Evolutionary conservation across 1,140 invertebrate genomes (phyloP), one percentile per base, ranked within the genome.

Genomic region (Drosophila mauritiana): DNA sequence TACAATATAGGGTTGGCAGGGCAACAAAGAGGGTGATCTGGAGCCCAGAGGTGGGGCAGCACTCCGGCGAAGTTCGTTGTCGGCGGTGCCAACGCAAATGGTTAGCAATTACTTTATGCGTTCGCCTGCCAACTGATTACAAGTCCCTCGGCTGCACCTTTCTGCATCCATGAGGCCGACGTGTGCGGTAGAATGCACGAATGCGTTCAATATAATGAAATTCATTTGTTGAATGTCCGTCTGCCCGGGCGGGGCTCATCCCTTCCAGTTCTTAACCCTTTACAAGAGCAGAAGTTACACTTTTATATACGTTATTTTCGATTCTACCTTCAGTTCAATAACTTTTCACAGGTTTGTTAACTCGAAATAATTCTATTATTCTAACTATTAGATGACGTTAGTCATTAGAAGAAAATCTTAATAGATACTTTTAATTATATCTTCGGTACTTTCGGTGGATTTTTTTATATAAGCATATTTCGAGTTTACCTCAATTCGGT

Each of bases 131-230:
- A 88, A 89, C 83, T 88, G 83, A 88, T 88, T 88, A 88, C 83
- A 88, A 88, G 83, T 78, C 74, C 82, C 82, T 85, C 68, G 73
- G 65, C 75, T 78, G 73, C 73, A 78, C 75, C 75, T 77, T 55
- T 54, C 54, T 51, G 57, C 15, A 13, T 52, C 55, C 40, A 37
- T 20, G 39, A 39, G 57, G 34, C 83, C 83, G 65, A 88, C 84
- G 84, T 88, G 83, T 88, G 83, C 84, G 83, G 83, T 83, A 88
- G 67, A 89, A 89, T 88, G 79, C 83, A 89, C 72, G 83, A 88
- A 88, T 88, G 83, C 84, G 79, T 88, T 89, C 83, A 83, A 88
- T 88, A 88, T 88, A 88, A 88, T 88, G 83, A 88, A 88, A 88
- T 88, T 88, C 83, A 88, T 88, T 88, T 88, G 83, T 83, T 76